These are phyloP conservation scores for Agelas oroides DNA, from an alignment of 37 sponge, comb jelly and placozoan species.

Conservation along the genomic window DNA sequence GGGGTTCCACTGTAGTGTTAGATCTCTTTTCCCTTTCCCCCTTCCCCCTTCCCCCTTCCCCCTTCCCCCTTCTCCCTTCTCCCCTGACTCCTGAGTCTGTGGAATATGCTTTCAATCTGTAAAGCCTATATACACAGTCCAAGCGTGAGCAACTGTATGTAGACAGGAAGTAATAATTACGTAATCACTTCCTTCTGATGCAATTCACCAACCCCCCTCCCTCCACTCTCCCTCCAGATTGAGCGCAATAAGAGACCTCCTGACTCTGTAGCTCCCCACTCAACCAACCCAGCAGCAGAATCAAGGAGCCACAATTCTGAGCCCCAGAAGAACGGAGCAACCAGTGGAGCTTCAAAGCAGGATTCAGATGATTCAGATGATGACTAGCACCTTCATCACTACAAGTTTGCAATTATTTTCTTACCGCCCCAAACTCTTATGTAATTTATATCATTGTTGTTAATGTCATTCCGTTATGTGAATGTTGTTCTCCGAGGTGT, in stretches of 20 bases:
- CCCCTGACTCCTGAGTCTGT: neutral
- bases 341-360: neutral
- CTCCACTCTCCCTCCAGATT: neutral
- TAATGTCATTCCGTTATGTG: too few species aligned
- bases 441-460: too few species aligned
- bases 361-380: conserved; percentile 41
- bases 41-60: neutral
- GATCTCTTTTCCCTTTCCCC: too few species aligned
- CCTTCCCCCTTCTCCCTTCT: neutral
- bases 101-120: too few species aligned
- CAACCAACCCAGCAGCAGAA: conserved; percentile 29
- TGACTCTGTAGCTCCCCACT: neutral
- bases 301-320: neutral
- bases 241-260: conserved; percentile 38
- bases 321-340: neutral
- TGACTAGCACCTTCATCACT: conserved; percentile 1
- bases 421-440: too few species aligned
- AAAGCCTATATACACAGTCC: too few species aligned
- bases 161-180: too few species aligned
- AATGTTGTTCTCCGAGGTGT: too few species aligned
- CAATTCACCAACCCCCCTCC: too few species aligned
- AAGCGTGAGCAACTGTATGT: too few species aligned
- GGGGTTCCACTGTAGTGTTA: too few species aligned
- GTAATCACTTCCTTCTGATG: neutral
- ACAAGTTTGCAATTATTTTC: too few species aligned